Evolutionary conservation across 2,113 vertebrate genomes (phyloP).

Genomic region (Edolisoma coerulescens): DNA sequence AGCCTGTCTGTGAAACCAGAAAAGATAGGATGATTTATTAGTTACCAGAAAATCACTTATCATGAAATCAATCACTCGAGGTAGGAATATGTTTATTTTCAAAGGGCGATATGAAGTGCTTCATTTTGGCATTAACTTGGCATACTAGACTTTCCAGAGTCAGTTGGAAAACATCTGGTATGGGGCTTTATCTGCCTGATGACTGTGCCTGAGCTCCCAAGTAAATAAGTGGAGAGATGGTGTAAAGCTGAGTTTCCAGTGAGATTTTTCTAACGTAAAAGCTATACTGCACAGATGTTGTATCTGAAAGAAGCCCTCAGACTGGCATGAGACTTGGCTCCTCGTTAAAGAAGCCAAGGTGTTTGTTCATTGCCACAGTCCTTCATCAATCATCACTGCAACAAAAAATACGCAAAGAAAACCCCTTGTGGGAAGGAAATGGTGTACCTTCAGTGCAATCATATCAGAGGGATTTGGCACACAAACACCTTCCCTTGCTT

Average conservation of each 20-base stretch:
- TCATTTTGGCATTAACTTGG: background rate
- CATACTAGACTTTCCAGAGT: background rate
- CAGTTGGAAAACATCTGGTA: background rate
- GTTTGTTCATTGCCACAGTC: background rate
- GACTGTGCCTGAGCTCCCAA: background rate
- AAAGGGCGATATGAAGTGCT: background rate
- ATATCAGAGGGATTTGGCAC: rapidly evolving
- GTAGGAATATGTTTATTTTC: background rate
- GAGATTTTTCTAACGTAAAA: background rate
- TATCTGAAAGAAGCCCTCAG: background rate
- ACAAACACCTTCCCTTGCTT: background rate
- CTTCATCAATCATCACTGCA: background rate
- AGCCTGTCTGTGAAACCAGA: background rate
- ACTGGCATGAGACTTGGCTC: background rate
- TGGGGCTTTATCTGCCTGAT: background rate
- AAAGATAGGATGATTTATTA: background rate
- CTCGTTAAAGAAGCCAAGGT: background rate
- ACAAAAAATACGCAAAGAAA: background rate
- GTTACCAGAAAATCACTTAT: background rate
- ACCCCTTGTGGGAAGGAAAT: background rate
- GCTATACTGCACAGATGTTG: background rate
- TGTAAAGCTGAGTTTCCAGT: background rate
- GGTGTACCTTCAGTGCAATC: background rate
- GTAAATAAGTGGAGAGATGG: background rate
- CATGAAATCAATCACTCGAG: background rate